Conservation (phyloP, 1,140 invertebrate species). For the Ips typographus region DNA sequence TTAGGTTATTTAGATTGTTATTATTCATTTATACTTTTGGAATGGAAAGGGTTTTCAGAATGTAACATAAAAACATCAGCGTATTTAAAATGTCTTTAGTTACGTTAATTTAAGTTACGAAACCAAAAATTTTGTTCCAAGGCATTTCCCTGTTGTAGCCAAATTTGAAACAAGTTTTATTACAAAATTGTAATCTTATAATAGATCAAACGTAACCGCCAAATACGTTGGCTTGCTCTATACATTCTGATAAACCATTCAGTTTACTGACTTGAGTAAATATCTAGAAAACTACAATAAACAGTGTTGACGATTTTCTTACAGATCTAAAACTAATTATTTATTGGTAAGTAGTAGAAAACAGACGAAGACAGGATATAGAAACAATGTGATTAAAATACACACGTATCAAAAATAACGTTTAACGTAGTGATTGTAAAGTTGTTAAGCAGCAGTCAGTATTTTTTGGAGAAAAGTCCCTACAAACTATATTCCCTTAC, state of each 20-base stretch:
- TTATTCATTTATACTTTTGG: too few species aligned
- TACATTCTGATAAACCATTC: too few species aligned
- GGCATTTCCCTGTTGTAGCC: too few species aligned
- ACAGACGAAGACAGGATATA: neutral
- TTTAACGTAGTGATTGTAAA: conserved; percentile 1
- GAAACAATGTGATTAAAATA: too few species aligned
- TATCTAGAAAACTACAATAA: neutral
- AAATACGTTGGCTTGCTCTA: neutral
- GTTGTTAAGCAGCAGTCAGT: neutral
- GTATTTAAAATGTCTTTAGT: too few species aligned
- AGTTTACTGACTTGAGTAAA: neutral
- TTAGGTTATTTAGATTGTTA: too few species aligned
- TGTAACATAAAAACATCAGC: too few species aligned
- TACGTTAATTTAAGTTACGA: too few species aligned
- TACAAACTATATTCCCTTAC: neutral
- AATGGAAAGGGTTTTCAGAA: too few species aligned
- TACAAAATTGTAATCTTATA: too few species aligned
- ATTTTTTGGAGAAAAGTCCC: neutral
- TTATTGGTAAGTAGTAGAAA: neutral
- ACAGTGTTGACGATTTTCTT: neutral
- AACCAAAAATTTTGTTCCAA: too few species aligned
- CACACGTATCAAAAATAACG: neutral
- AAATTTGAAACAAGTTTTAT: too few species aligned
- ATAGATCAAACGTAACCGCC: neutral
- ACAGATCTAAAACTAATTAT: neutral